Conservation (phyloP, 2,888 invertebrate genomes). For the Carterocephalus palaemon region DNA sequence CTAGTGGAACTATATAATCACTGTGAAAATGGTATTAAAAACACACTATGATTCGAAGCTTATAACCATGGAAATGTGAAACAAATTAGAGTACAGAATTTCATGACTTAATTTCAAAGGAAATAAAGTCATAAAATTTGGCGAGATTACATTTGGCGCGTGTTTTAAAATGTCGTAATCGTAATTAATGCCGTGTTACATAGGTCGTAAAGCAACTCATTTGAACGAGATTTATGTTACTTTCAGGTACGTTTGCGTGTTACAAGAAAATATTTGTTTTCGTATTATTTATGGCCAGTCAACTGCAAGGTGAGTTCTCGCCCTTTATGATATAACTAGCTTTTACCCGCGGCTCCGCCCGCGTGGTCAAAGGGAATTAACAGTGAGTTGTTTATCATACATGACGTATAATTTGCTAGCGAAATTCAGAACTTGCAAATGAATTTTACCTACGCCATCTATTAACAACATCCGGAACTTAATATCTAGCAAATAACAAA, state of each 20-base stretch:
- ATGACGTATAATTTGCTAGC: too few relatives aligned
- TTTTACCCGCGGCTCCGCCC: too few relatives aligned
- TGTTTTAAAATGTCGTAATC: constrained; percentile 14
- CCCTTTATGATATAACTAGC: too few relatives aligned
- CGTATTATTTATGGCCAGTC: background rate
- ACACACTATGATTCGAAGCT: background rate
- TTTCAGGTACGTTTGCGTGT: constrained; percentile 18
- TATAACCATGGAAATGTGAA: constrained; percentile 4
- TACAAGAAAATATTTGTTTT: constrained; percentile 3
- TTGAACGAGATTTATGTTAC: constrained; percentile 19
- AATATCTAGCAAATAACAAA: too few relatives aligned
- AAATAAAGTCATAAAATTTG: constrained; percentile 19
- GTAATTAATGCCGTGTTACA: constrained; percentile 17
- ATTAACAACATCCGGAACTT: too few relatives aligned
- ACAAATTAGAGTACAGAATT: background rate
- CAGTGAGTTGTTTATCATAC: too few relatives aligned
- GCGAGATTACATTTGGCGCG: constrained; percentile 7
- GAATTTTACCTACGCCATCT: too few relatives aligned
- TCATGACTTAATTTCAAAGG: constrained; percentile 2
- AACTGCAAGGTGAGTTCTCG: too few relatives aligned
- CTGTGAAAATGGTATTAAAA: background rate
- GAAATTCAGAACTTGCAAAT: too few relatives aligned
- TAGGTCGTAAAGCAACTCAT: constrained; percentile 12
- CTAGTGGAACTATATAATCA: background rate
- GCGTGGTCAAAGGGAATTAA: too few relatives aligned